Evolutionary conservation across 2,797 vertebrate species (phyloP), one percentile per base, ranked within the genome.

Genomic region (Siniperca obscura): DNA sequence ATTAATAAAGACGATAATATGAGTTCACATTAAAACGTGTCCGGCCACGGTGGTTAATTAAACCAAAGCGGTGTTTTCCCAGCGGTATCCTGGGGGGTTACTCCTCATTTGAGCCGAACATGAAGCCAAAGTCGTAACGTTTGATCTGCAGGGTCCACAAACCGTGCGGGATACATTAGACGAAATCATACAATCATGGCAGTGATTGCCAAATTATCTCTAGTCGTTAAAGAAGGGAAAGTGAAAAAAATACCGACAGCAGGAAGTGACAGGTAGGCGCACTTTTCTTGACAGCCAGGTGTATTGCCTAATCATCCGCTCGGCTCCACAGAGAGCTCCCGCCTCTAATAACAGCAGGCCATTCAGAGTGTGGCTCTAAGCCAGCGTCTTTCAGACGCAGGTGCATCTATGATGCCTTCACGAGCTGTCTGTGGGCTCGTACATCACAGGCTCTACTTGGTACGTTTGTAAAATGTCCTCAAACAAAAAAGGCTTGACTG

Each of bases 221-320:
- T 14, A 48, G 50, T 42, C 17, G 25, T 7, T 5, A 36, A 25
- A 53, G 25, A 62, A 84, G 71, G 19, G 74, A 83, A 85, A 87
- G 87, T 76, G 74, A 86, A 90, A 85, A 48, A 91, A 88, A 90
- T 81, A 76, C 40, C 84, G 80, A 81, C 84, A 91, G 88, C 93
- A 94, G 94, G 93, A 95, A 94, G 93, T 94, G 92, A 85, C 92
- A 94, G 93, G 92, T 93, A 93, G 83, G 70, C 34, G 68, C 83
- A 52, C 84, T 89, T 74, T 76, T 86, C 76, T 65, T 92, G 92
- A 95, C 71, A n/a, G 94, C 53, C 85, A 89, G 87, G 77, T 82
- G 80, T 44, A 30, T 46, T 8, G 84, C 10, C 94, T 79, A 94
- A 94, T 94, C 90, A 88, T 9, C 70, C 56, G 48, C 17, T 70